Conservation (phyloP, 1,140 invertebrate genomes). For the Aphaenogaster floridana region DNA sequence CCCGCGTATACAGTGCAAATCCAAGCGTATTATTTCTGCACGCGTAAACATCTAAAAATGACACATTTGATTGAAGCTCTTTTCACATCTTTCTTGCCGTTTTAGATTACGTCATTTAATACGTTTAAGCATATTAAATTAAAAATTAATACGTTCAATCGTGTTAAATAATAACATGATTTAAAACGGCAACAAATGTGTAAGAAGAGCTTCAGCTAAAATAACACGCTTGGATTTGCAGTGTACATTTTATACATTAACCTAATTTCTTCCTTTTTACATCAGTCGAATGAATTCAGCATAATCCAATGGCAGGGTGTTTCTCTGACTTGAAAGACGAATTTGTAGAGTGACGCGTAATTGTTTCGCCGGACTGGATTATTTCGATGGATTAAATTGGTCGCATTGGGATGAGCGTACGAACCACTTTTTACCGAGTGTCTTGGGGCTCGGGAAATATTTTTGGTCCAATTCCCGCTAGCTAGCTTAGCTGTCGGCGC, state of each 20-base stretch:
- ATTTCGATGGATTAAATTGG: constrained; percentile 44
- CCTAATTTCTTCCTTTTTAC: background rate
- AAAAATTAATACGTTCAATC: too few species aligned
- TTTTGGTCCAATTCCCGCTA: constrained; percentile 60
- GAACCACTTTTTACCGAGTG: constrained; percentile 56
- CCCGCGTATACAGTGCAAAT: background rate
- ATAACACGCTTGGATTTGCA: too few species aligned
- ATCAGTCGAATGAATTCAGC: background rate
- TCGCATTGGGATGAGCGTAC: constrained; percentile 34
- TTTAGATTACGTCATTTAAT: too few species aligned
- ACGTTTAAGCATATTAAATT: too few species aligned
- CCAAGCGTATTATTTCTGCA: too few species aligned
- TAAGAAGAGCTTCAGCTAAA: too few species aligned
- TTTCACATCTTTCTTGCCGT: too few species aligned
- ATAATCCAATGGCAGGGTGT: background rate
- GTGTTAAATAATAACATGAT: too few species aligned
- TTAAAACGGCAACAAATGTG: too few species aligned
- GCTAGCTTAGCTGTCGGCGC: constrained; percentile 60
- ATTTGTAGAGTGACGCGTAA: background rate
- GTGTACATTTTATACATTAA: background rate
- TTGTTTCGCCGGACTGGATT: constrained; percentile 38
- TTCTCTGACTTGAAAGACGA: background rate
- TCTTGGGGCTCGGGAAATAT: constrained; percentile 70
- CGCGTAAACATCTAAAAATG: too few species aligned
- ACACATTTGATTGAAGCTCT: too few species aligned